Percentiles rank a stretch among this genome's conserved stretches.
phyloP scores from a whole-genome alignment of 2,113 vertebrate genomes.

The Dasyornis broadbenti region DNA sequence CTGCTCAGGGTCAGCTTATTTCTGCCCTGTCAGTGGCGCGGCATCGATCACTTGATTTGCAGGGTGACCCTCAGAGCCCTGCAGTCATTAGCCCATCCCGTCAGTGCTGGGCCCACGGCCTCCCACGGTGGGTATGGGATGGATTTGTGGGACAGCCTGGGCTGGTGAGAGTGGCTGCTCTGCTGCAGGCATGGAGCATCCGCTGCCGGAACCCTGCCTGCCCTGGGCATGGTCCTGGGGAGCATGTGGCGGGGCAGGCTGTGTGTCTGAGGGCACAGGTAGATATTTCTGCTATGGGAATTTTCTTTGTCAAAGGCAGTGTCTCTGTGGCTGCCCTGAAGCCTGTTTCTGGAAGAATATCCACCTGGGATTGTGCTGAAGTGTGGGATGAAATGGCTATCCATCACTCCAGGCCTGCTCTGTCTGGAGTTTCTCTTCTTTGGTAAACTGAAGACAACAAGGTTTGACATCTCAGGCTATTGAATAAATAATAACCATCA shows the following conservation, averaged over 20 bases:
- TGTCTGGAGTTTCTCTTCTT: neutral
- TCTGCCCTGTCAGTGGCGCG: neutral
- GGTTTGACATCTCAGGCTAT: slow-evolving; percentile 9
- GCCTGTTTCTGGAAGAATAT: neutral
- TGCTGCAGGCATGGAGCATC: fast-evolving
- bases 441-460: neutral
- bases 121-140: fast-evolving
- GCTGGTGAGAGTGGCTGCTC: neutral
- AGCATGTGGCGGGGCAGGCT: fast-evolving
- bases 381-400: neutral
- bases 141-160: neutral
- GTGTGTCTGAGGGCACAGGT: fast-evolving
- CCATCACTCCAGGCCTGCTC: neutral
- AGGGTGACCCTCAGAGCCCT: neutral
- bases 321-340: neutral
- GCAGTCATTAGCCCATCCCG: neutral
- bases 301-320: neutral
- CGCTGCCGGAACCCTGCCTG: fast-evolving
- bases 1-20: neutral
- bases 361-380: neutral
- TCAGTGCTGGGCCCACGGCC: neutral
- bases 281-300: neutral
- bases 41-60: neutral
- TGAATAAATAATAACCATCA: slow-evolving; percentile 46
- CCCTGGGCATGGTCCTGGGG: neutral